Conservation (phyloP, 2,797 vertebrate genomes). For the Neosalanx taihuensis region DNA sequence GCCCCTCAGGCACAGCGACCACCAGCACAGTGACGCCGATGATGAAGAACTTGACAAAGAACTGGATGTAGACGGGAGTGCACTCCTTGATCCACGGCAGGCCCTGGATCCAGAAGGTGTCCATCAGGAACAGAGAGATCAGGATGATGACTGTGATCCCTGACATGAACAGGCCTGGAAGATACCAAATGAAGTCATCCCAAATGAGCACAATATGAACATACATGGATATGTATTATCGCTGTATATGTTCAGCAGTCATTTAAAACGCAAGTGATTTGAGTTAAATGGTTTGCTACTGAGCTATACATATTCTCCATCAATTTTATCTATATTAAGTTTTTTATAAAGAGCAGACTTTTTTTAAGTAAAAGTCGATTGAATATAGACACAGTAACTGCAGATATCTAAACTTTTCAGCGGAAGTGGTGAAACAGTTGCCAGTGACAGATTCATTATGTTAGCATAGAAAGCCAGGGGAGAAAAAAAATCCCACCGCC, state of each 20-base stretch:
- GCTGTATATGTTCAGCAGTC: too few species aligned
- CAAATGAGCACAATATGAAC: background rate
- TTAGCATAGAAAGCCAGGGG: background rate
- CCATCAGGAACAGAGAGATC: conserved; percentile 89
- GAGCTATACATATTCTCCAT: too few species aligned
- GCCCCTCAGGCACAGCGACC: conserved; percentile 96
- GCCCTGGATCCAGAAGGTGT: conserved; percentile 91
- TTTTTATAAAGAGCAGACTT: too few species aligned
- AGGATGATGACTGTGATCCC: conserved; percentile 92
- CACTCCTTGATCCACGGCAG: conserved; percentile 84
- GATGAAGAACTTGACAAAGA: conserved; percentile 98
- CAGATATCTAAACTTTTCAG: too few species aligned
- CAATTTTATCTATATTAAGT: too few species aligned
- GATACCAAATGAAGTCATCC: background rate
- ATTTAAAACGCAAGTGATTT: too few species aligned
- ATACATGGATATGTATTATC: too few species aligned
- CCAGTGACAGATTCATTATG: background rate
- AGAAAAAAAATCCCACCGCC: too few species aligned
- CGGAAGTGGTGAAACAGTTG: too few species aligned
- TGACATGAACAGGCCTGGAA: conserved; percentile 93
- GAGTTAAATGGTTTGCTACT: too few species aligned
- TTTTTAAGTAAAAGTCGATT: too few species aligned
- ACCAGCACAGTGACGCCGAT: conserved; percentile 97
- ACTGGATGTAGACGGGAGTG: conserved; percentile 90
- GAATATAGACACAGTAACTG: too few species aligned